A percentile compares a stretch with the other conserved stretches of the same genome.
These are phyloP conservation scores for Petromus typicus DNA, from an alignment of 2,113 vertebrate genomes.

Conservation along the genomic window DNA sequence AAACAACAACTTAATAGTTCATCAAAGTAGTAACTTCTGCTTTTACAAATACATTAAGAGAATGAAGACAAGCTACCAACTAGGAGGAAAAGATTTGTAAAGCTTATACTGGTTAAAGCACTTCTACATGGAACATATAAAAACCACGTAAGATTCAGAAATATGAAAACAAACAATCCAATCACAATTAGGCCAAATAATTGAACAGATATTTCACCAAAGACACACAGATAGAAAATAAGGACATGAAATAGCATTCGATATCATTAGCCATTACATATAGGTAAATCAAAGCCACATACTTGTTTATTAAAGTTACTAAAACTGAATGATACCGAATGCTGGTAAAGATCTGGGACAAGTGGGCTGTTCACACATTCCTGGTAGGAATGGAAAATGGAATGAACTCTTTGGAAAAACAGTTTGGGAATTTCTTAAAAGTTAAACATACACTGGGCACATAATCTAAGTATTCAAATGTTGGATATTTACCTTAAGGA, in stretches of 20 bases:
- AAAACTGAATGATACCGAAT: background rate
- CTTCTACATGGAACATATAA: background rate
- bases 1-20: conserved; percentile 1
- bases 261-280: background rate
- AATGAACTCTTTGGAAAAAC: background rate
- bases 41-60: background rate
- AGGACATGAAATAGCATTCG: background rate
- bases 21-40: background rate
- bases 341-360: background rate
- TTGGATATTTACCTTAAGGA: background rate
- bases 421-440: background rate
- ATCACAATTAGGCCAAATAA: conserved; percentile 22
- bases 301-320: background rate
- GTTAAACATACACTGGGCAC: background rate
- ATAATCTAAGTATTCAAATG: background rate
- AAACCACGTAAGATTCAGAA: background rate
- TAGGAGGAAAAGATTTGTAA: background rate
- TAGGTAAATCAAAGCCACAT: background rate
- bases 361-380: background rate
- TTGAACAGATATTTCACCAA: background rate
- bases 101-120: background rate
- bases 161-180: background rate
- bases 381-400: background rate
- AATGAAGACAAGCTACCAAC: background rate
- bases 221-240: background rate